Percentiles rank a stretch among this genome's conserved stretches.
Conservation (phyloP, 1,140 invertebrate genomes). For the Nomia melanderi region DNA sequence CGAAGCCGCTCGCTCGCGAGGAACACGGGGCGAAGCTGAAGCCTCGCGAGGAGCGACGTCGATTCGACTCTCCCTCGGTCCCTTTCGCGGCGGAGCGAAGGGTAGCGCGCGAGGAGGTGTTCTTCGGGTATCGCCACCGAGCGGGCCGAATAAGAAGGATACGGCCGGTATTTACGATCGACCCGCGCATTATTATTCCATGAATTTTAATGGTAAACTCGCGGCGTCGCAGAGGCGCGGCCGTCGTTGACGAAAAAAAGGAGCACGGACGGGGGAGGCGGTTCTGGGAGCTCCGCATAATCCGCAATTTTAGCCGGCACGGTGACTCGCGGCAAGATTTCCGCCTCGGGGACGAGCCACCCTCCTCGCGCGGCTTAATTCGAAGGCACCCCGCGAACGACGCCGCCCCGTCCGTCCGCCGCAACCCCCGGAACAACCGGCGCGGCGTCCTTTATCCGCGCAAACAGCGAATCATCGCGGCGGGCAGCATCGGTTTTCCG, state of each 20-base stretch:
- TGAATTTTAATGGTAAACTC: slow-evolving; percentile 76
- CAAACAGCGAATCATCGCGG: no score
- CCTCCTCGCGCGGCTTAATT: slow-evolving; percentile 59
- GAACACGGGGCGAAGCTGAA: neutral
- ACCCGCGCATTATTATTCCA: slow-evolving; percentile 75
- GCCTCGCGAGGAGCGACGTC: neutral
- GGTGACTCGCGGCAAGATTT: slow-evolving; percentile 57
- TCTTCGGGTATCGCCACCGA: slow-evolving; percentile 4
- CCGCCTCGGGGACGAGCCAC: slow-evolving; percentile 31
- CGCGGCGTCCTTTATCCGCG: neutral
- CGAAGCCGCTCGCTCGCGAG: neutral
- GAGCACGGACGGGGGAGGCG: slow-evolving; percentile 10
- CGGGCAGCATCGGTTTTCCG: no score
- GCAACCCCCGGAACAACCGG: no score
- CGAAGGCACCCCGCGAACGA: slow-evolving; percentile 57
- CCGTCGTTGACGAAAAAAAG: slow-evolving; percentile 32
- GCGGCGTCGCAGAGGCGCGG: slow-evolving; percentile 13
- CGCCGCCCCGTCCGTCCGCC: no score
- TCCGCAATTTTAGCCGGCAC: slow-evolving; percentile 64
- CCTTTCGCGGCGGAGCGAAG: neutral
- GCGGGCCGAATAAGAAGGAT: slow-evolving; percentile 51
- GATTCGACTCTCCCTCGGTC: neutral
- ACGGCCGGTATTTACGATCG: slow-evolving; percentile 68
- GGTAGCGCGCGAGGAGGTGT: no score
- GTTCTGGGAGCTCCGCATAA: slow-evolving; percentile 53